Conservation (phyloP, 2,888 invertebrate species). For the Griposia aprilina region DNA sequence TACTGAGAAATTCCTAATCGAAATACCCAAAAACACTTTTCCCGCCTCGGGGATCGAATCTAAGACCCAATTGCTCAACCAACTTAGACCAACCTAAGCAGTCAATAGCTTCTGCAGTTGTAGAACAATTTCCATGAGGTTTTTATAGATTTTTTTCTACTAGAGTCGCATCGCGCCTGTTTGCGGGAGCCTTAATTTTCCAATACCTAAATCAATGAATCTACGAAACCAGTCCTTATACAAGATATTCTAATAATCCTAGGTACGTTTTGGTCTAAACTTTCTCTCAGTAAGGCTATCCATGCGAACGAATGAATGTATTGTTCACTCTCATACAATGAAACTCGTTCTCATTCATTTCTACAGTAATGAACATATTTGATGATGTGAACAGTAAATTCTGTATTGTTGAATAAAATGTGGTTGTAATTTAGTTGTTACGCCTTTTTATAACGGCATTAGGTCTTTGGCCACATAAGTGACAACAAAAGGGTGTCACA, state of each 20-base stretch:
- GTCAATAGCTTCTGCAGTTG: not conserved
- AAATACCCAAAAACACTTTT: not conserved
- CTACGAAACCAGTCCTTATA: conserved; percentile 13
- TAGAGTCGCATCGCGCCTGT: no score
- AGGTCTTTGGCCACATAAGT: not conserved
- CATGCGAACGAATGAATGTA: conserved; percentile 31
- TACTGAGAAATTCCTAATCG: not conserved
- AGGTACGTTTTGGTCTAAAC: conserved; percentile 13
- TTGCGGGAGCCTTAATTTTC: not conserved
- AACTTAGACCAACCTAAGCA: not conserved
- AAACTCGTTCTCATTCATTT: conserved; percentile 42
- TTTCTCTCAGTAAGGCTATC: conserved; percentile 56
- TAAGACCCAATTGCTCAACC: not conserved
- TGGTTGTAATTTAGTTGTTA: conserved; percentile 2
- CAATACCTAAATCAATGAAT: not conserved
- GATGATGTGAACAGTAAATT: conserved; percentile 34
- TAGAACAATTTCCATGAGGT: no score
- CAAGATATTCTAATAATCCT: conserved; percentile 36
- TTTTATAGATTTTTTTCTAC: no score
- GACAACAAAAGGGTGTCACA: not conserved
- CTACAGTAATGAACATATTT: conserved; percentile 18
- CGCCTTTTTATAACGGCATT: not conserved
- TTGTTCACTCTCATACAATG: conserved; percentile 58
- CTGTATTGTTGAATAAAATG: conserved; percentile 31
- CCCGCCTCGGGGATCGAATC: not conserved